These are phyloP conservation scores for Tadarida brasiliensis DNA, from an alignment of 2,797 vertebrate genomes.

Conservation along the genomic window DNA sequence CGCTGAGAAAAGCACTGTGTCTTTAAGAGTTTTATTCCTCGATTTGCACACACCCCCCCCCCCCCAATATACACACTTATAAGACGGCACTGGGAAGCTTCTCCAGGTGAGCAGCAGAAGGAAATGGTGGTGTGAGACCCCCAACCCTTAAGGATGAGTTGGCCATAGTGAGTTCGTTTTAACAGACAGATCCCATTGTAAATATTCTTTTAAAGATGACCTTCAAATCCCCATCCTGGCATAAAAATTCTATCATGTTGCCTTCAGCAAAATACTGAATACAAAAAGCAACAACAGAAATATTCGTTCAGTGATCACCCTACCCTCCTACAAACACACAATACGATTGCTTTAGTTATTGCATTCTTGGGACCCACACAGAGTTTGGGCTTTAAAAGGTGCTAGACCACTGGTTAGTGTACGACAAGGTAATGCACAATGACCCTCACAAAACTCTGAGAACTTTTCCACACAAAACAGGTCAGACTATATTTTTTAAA, in stretches of 20 bases:
- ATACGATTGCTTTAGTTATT: neutral
- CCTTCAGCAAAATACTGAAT: neutral
- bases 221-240: neutral
- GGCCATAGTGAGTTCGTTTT: neutral
- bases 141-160: rapidly evolving
- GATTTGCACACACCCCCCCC: no score
- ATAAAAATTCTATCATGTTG: neutral
- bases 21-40: constrained; percentile 16
- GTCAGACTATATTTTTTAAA: neutral
- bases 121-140: neutral
- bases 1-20: neutral
- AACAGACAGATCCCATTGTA: neutral
- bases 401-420: neutral
- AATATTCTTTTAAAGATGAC: neutral
- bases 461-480: neutral
- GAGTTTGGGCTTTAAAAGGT: neutral
- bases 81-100: neutral
- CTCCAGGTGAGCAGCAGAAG: neutral
- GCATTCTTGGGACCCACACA: neutral
- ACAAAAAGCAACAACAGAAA: neutral
- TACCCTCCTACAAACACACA: neutral
- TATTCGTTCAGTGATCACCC: neutral
- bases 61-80: neutral
- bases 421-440: neutral
- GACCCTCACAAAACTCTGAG: neutral